Percentiles rank a stretch among this genome's conserved stretches.
Conservation (phyloP, 2,113 vertebrate species). For the Neolamprologus variostigma region DNA sequence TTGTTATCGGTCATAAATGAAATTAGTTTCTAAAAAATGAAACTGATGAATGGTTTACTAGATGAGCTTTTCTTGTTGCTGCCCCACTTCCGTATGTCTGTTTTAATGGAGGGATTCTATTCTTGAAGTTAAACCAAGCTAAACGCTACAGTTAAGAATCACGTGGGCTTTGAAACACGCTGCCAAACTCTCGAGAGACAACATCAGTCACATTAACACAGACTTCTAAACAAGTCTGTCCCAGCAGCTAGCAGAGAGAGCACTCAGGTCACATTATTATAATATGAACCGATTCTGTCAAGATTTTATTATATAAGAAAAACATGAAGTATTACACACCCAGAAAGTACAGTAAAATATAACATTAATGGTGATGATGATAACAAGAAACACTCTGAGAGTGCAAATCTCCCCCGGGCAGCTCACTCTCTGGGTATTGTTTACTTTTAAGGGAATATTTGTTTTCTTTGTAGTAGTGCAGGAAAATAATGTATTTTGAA, state of each 20-base stretch:
- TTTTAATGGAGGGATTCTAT: not conserved
- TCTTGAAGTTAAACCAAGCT: not conserved
- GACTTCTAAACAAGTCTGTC: not conserved
- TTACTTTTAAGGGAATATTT: not conserved
- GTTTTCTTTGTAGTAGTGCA: not conserved
- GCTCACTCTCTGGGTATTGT: not conserved
- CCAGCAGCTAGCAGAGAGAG: not conserved
- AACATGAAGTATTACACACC: not conserved
- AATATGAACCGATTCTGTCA: not conserved
- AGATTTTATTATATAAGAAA: not conserved
- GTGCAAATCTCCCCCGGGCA: not conserved
- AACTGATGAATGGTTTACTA: not conserved
- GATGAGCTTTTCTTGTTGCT: not conserved
- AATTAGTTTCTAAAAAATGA: not conserved
- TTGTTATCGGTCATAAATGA: not conserved
- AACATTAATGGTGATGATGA: not conserved
- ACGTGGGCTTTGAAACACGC: not conserved
- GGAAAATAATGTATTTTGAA: not conserved
- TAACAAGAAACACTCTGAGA: not conserved
- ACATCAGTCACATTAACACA: not conserved
- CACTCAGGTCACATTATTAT: not conserved
- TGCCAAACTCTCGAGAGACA: not conserved
- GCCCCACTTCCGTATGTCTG: not conserved
- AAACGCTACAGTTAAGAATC: not conserved
- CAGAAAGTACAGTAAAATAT: not conserved